Evolutionary conservation across 2,888 invertebrate species (phyloP), one percentile per base, ranked within the genome.

Genomic region (Lasioglossum zephyrum): DNA sequence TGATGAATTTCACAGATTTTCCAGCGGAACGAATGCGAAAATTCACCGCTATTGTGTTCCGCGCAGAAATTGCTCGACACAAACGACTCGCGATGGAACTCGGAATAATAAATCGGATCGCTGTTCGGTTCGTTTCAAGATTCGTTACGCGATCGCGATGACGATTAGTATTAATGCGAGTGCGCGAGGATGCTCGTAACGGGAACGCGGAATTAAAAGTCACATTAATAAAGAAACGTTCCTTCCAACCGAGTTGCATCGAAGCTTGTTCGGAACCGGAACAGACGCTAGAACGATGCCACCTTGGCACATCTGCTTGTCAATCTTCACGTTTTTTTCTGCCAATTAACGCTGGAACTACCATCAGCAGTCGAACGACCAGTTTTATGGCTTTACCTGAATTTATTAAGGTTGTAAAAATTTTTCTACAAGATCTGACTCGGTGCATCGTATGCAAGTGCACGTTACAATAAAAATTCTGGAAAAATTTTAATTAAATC

Each of bases 171-270:
- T 47, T 76, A 60, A 75, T 60, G 60, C 41, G 26, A 60, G 41
- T 41, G 39, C 41, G 18, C 72, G 72, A 73, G 44, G 44, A 73
- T 47, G 26, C 26, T 26, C 57, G 75, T 75, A 76, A 76, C 76
- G 76, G 76, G 76, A 76, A 47, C 63, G 44, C 26, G 26, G 76
- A 63, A 63, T 63, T 76, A 76, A 76, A 44, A 76, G 63, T 31
- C 44, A 36, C 76, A 76, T 76, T 76, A 76, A 76, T 76, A 63
- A 76, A 76, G 63, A 39, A 75, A 76, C 76, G 63, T 44, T 76
- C 47, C 44, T 63, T 31, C 44, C 22, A 76, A 13, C 44, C 44
- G 53, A 36, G 60, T 44, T 47, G 63, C 44, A 63, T 63, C 63
- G 63, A 76, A 66, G 60, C 63, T 16, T 41, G 57, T 60, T 66